Evolutionary conservation across 2,888 invertebrate species (phyloP), one percentile per base, ranked within the genome.

Genomic region (Sussaba pulchella): DNA sequence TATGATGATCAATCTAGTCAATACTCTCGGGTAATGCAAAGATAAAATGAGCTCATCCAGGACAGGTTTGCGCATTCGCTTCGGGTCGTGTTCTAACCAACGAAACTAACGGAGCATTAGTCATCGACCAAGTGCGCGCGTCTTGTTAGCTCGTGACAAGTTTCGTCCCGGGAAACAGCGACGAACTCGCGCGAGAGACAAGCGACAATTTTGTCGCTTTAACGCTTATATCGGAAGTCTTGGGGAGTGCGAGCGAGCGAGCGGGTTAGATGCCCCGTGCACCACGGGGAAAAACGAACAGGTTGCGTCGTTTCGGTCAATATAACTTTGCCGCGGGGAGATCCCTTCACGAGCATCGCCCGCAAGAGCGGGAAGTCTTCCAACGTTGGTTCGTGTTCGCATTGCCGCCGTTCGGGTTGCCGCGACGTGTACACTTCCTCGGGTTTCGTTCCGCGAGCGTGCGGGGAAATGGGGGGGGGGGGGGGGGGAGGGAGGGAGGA

Each of bases 201-300:
- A 73, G 63, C 69, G 69, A 78, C 73, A 73, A 78, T 78, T 74
- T 78, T 64, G 69, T 78, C 73, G 73, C 78, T 74, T 73, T 69
- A 74, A 73, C 73, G 69, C 41, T 73, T 74, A 74, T 78, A n/a
- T n/a, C n/a, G n/a, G 69, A 74, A 69, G 63, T 31, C 6, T 63
- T 14, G 50, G 52, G 17, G 66, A 63, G 59, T 67, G 66, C 41
- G 66, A 41, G 31, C 14, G 54, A 52, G 21, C 24, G n/a, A n/a
- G n/a, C n/a, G n/a, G n/a, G 66, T 31, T 8, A n/a, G 52, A 45
- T 66, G 45, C 63, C 52, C 57, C 73, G 57, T 69, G 69, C 69
- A 47, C 67, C 69, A 78, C 19, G 73, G 73, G 63, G 73, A 73
- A 39, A 78, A 61, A 73, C 39, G 78, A 52, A 69, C 52, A 43